Evolutionary conservation across 2,888 invertebrate species (phyloP), one percentile per base, ranked within the genome.

Genomic region (Cenopis cana): DNA sequence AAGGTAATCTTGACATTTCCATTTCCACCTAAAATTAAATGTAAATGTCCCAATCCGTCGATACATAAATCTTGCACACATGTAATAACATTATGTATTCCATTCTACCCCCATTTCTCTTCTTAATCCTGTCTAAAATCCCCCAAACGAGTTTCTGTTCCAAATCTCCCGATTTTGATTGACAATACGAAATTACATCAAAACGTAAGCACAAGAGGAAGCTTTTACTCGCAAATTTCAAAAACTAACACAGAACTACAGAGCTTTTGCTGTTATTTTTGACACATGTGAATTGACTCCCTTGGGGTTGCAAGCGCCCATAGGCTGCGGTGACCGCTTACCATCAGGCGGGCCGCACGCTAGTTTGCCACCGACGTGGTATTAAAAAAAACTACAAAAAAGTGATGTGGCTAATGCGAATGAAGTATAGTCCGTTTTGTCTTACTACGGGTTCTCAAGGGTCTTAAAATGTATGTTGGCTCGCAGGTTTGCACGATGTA

Each of bases 201-300:
- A 36, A 64, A 18, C 49, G 56, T 57, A 18, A 38, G 50, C 50
- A 50, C n/a, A 64, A 24, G 17, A 55, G 36, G 29, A 57, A 17
- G 24, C 56, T 38, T 46, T 24, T 12, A 36, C 18, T 66, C 46
- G 17, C 18, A 54, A 54, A 61, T 46, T 54, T 55, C 49, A 61
- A 69, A 68, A 68, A 49, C n/a, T 50, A 36, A 66, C 59, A 68
- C 52, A 52, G n/a, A n/a, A n/a, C n/a, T n/a, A n/a, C n/a, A n/a
- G n/a, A n/a, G n/a, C n/a, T n/a, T n/a, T n/a, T n/a, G n/a, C n/a
- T n/a, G n/a, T n/a, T n/a, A n/a, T n/a, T n/a, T n/a, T n/a, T n/a
- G n/a, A n/a, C n/a, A n/a, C n/a, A n/a, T n/a, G n/a, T n/a, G n/a
- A n/a, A n/a, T n/a, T n/a, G n/a, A n/a, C n/a, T n/a, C n/a, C n/a